Conservation (phyloP, 35 echinoderm and acorn worm genomes). For the Ptychodera flava region DNA sequence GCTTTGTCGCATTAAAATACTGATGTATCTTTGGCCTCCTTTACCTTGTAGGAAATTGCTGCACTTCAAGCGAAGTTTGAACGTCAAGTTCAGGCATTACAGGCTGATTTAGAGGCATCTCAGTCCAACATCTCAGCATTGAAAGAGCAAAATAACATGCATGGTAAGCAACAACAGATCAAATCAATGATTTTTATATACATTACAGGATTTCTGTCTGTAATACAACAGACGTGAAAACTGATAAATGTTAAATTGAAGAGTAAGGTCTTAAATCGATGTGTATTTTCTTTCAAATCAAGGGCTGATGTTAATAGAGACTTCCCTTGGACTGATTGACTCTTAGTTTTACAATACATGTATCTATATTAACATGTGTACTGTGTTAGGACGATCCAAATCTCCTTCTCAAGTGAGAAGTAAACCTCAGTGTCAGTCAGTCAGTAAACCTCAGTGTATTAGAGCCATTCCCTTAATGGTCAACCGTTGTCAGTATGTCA, state of each 20-base stretch:
- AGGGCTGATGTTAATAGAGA: background rate
- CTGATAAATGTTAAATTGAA: background rate
- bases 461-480: too few species aligned
- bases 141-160: background rate
- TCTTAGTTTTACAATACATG: too few species aligned
- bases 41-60: conserved; percentile 3
- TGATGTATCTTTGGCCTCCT: too few species aligned
- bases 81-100: background rate
- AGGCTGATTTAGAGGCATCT: conserved; percentile 6
- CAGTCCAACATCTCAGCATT: background rate
- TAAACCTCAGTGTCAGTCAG: too few species aligned
- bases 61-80: background rate
- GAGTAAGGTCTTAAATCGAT: background rate
- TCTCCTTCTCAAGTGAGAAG: too few species aligned
- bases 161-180: background rate
- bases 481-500: too few species aligned
- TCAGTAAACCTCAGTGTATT: too few species aligned
- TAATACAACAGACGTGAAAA: background rate
- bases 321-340: background rate
- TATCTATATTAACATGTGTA: too few species aligned
- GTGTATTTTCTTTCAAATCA: background rate
- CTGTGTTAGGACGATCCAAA: too few species aligned
- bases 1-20: too few species aligned
- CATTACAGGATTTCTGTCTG: background rate
- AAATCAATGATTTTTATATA: background rate